phyloP scores from a whole-genome alignment of 2,888 invertebrate genomes.

The Philopedon plagiatum region DNA sequence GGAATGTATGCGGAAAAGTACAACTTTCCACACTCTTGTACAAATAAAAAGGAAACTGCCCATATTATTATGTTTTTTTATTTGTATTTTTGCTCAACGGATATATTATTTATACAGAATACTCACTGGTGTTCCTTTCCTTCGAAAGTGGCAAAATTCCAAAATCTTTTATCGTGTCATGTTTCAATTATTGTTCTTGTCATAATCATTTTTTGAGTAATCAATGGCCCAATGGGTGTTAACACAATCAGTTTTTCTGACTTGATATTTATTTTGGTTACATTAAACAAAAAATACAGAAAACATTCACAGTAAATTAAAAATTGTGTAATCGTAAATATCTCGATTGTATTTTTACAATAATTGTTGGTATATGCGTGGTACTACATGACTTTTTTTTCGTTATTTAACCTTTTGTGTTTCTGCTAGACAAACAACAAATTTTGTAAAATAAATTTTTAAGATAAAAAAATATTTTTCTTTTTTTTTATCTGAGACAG shows the following conservation, averaged over 20 bases:
- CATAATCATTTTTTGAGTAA: constrained; percentile 15
- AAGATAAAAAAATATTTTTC: too few species aligned
- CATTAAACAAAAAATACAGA: neutral
- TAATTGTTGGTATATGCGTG: too few species aligned
- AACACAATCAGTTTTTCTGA: neutral
- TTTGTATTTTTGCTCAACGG: constrained; percentile 34
- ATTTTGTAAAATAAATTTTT: too few species aligned
- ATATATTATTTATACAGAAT: constrained; percentile 23
- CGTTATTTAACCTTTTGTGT: too few species aligned
- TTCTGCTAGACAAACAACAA: too few species aligned
- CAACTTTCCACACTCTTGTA: too few species aligned
- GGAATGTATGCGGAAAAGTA: too few species aligned
- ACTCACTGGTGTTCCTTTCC: constrained; percentile 12
- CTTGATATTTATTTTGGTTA: neutral
- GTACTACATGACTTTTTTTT: too few species aligned
- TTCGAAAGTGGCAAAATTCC: constrained; percentile 36
- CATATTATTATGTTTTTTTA: constrained; percentile 21
- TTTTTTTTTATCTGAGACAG: too few species aligned
- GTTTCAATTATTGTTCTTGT: constrained; percentile 41
- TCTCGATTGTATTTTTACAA: too few species aligned
- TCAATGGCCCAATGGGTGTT: neutral
- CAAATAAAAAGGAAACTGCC: neutral
- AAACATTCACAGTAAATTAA: too few species aligned
- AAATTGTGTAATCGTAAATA: too few species aligned
- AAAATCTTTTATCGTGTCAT: constrained; percentile 40